A percentile compares a stretch with the other conserved stretches of the same genome.
Evolutionary conservation across 2,797 vertebrate genomes (phyloP).

Genomic region (Neomorphus geoffroyi): DNA sequence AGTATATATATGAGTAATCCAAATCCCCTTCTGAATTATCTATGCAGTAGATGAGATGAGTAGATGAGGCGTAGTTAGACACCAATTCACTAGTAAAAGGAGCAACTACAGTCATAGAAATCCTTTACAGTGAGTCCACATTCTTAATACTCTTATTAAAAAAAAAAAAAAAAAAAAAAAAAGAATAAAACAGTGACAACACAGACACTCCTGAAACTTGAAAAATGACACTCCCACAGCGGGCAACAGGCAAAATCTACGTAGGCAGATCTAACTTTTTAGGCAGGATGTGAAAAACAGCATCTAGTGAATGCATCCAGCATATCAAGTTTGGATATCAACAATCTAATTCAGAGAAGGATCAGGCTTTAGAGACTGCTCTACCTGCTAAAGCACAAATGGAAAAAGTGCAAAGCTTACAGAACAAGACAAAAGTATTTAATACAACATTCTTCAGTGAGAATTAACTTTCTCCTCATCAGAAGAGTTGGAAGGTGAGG

Average conservation of each 20-base stretch:
- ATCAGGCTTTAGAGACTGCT: background rate
- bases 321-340: background rate
- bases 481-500: background rate
- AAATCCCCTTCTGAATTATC: background rate
- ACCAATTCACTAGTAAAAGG: background rate
- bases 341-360: background rate
- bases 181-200: background rate
- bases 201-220: background rate
- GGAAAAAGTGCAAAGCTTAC: background rate
- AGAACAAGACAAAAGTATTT: background rate
- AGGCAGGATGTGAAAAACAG: background rate
- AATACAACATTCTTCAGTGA: background rate
- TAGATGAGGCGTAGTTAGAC: background rate
- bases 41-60: background rate
- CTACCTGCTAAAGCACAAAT: background rate
- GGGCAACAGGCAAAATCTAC: background rate
- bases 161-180: too few species aligned
- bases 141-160: background rate
- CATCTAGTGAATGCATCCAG: background rate
- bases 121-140: background rate
- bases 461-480: background rate
- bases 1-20: background rate
- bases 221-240: background rate
- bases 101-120: background rate
- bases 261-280: background rate